A percentile compares a stretch with the other conserved stretches of the same genome.
These are phyloP conservation scores for Brachymystax lenok DNA, from an alignment of 2,797 vertebrate species.

Conservation along the genomic window DNA sequence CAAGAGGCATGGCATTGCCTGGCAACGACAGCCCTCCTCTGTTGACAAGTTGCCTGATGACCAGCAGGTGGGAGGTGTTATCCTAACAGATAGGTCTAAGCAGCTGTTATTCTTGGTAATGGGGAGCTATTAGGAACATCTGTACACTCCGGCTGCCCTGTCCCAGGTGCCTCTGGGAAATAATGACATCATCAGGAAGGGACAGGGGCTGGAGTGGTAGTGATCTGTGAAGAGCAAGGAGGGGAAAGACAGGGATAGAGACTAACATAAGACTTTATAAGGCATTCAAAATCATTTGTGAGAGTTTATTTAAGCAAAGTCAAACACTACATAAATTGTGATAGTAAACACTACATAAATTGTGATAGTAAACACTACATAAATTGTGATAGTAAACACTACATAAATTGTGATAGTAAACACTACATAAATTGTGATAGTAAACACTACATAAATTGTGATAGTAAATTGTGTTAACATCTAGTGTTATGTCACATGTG, in stretches of 20 bases:
- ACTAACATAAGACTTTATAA: neutral
- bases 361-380: no score
- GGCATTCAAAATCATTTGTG: no score
- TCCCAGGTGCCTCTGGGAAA: slow-evolving; percentile 74
- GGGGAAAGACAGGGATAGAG: slow-evolving; percentile 16
- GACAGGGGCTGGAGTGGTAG: slow-evolving; percentile 67
- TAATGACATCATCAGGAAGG: slow-evolving; percentile 91
- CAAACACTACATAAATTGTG: no score
- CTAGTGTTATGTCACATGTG: no score
- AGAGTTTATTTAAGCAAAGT: no score
- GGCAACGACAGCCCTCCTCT: slow-evolving; percentile 78
- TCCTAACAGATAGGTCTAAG: slow-evolving; percentile 99
- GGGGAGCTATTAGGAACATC: slow-evolving; percentile 99
- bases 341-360: no score
- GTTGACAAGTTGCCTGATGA: slow-evolving; percentile 88
- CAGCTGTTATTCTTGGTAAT: slow-evolving; percentile 99
- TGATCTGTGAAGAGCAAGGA: slow-evolving; percentile 89
- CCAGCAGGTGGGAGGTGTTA: slow-evolving; percentile 99
- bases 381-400: no score
- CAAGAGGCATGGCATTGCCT: slow-evolving; percentile 80
- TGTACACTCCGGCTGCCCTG: slow-evolving; percentile 80
- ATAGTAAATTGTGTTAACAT: no score
- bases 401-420: no score
- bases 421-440: no score
- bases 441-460: no score